phyloP scores from a whole-genome alignment of 1,140 invertebrate genomes.

The Atta colombica region DNA sequence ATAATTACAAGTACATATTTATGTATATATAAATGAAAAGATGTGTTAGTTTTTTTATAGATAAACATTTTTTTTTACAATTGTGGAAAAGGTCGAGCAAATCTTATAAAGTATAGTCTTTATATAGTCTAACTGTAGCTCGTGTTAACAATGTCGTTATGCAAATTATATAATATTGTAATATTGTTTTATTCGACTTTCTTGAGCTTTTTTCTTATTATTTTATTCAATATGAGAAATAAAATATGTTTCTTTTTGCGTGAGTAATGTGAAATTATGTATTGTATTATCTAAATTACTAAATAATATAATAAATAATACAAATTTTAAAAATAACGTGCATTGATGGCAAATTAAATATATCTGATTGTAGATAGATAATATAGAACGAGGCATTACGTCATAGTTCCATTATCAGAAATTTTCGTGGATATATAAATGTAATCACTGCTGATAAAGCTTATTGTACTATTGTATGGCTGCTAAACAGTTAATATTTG shows the following conservation, averaged over 20 bases:
- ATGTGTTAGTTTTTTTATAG: neutral
- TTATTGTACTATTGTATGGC: slow-evolving; percentile 1
- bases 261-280: neutral
- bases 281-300: too few relatives aligned
- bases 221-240: neutral
- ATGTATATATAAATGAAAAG: neutral
- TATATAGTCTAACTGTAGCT: neutral
- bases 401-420: slow-evolving; percentile 46
- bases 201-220: neutral
- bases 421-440: slow-evolving; percentile 46
- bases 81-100: neutral
- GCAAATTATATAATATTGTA: neutral
- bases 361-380: slow-evolving; percentile 18
- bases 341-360: neutral
- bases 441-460: slow-evolving; percentile 37
- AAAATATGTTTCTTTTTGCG: neutral
- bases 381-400: slow-evolving; percentile 30
- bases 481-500: neutral
- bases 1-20: neutral
- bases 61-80: neutral
- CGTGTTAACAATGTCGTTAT: neutral
- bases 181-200: neutral
- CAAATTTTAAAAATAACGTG: neutral
- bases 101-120: slow-evolving; percentile 4
- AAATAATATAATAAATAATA: neutral